phyloP scores from a whole-genome alignment of 2,113 vertebrate species.

The Alligator mississippiensis region DNA sequence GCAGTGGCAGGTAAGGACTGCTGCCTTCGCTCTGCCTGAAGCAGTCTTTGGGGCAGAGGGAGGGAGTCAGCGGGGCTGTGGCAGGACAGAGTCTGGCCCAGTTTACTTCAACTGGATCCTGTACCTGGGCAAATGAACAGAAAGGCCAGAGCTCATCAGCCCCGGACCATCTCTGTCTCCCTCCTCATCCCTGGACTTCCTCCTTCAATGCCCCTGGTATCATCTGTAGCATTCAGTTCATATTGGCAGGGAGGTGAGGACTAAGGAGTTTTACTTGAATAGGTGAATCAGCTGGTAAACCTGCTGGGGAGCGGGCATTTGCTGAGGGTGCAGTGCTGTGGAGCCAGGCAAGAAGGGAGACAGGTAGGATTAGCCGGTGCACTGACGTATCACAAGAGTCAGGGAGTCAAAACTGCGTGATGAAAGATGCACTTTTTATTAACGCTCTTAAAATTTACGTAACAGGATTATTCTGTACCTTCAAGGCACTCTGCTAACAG shows the following conservation, averaged over 20 bases:
- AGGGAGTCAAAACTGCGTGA: constrained; percentile 18
- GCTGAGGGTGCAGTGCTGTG: background rate
- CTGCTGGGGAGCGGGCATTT: accelerated
- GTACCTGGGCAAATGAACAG: background rate
- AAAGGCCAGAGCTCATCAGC: background rate
- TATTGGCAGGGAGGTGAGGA: background rate
- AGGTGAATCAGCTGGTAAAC: background rate
- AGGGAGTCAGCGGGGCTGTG: background rate
- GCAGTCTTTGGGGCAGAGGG: background rate
- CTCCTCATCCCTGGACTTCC: background rate
- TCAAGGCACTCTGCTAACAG: background rate
- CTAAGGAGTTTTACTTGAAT: background rate
- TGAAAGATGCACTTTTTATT: constrained; percentile 8
- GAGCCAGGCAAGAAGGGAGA: background rate
- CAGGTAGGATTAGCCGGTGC: background rate
- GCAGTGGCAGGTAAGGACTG: background rate
- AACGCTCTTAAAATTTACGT: background rate
- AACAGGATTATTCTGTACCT: background rate
- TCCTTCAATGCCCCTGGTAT: background rate
- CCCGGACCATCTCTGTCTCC: background rate
- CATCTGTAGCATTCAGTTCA: background rate
- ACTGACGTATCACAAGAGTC: background rate
- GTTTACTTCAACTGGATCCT: background rate
- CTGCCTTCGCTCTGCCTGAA: background rate
- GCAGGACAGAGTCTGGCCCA: background rate